Evolutionary conservation across 2,113 vertebrate genomes (phyloP), one percentile per base, ranked within the genome.

Genomic region (Pycnonotus jocosus): DNA sequence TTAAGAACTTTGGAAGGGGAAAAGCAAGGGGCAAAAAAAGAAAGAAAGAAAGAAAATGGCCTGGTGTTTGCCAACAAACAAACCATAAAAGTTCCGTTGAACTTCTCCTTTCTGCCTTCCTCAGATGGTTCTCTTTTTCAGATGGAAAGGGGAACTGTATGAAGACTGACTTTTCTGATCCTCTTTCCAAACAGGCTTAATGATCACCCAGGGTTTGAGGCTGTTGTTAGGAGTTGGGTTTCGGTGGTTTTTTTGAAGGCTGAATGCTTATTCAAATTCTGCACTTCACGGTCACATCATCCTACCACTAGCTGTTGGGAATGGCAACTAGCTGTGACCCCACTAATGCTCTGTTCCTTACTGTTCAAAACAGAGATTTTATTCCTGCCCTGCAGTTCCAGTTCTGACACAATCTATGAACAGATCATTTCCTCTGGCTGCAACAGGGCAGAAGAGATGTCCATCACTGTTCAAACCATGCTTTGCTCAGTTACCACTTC

Each of bases 41-140:
- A 18, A 56, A 45, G 2, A 19, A 47, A 12, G 3, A 12, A 11
- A 15, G 58, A 53, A 86, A 74, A 33, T 12, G 23, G 10, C 70
- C 28, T 42, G 31, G 37, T 35, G 58, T 72, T 95, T 85, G 87
- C 89, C 84, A 95, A 76, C 22, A 87, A 86, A 70, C 20, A 5
- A 87, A 84, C 68, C 71, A 51, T 88, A 56, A 80, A 84, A 86
- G 56, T 83, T 79, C 70, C 7, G 47, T 91, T 95, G 47, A 94
- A 96, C 94, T 97, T 96, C 94, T 93, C 82, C 72, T 93, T 96
- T 96, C 88, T 68, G 71, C 44, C 47, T 84, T 94, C 48, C 76
- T 92, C 90, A 83, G 58, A 85, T 48, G 27, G 93, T 96, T 97
- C 96, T 97, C 90, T 77, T 95, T 94, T 96, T 95, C 85, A 93